A percentile compares a stretch with the other conserved stretches of the same genome.
These are phyloP conservation scores for Lepeophtheirus salmonis DNA, from an alignment of 1,140 invertebrate species.

Conservation along the genomic window DNA sequence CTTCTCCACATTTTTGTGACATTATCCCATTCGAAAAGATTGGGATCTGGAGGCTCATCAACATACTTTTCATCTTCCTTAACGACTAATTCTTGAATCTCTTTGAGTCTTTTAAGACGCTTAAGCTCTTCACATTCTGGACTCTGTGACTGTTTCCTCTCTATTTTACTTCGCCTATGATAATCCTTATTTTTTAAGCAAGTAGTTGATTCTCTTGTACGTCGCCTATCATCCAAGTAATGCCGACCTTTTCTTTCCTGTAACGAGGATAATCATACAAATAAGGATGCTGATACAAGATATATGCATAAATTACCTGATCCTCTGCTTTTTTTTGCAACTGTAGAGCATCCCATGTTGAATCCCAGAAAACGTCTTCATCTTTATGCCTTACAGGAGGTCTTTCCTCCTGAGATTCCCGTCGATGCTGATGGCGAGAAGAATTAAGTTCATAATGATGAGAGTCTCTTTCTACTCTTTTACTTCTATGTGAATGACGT, in stretches of 20 bases:
- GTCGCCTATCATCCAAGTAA: background rate
- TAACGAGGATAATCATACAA: background rate
- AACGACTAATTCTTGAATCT: slow-evolving; percentile 8
- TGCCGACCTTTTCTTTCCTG: background rate
- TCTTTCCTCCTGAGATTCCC: background rate
- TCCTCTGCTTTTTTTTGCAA: slow-evolving; percentile 6
- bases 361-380: slow-evolving; percentile 3
- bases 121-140: background rate
- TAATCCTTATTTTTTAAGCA: no score
- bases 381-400: background rate
- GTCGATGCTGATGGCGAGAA: background rate
- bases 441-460: background rate
- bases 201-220: no score
- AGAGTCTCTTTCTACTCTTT: background rate
- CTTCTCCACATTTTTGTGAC: background rate
- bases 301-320: background rate
- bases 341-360: background rate
- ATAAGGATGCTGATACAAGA: background rate
- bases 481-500: no score
- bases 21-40: background rate
- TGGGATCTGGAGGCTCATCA: background rate
- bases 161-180: background rate
- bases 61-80: slow-evolving; percentile 7
- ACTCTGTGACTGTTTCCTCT: background rate
- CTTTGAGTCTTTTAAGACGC: slow-evolving; percentile 2